phyloP scores from a whole-genome alignment of 1,140 invertebrate species.

The Tribolium castaneum region DNA sequence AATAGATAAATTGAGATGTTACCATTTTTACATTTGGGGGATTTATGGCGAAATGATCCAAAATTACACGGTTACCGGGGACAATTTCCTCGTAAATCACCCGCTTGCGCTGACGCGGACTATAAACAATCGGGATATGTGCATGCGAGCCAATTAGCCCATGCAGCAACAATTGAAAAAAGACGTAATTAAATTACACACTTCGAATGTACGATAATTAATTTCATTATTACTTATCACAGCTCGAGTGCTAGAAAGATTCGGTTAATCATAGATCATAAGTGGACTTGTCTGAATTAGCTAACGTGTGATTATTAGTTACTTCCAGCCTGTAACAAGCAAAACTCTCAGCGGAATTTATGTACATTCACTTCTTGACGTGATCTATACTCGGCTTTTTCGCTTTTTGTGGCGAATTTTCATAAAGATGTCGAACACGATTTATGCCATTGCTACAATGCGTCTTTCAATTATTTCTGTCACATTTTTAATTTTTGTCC shows the following conservation, averaged over 20 bases:
- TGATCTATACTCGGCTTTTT: neutral
- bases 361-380: neutral
- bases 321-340: neutral
- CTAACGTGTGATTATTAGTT: neutral
- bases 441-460: too few species aligned
- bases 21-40: constrained; percentile 42
- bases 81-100: neutral
- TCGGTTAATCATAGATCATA: constrained; percentile 4
- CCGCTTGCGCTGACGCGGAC: neutral
- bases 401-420: neutral
- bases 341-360: neutral
- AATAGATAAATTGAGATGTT: constrained; percentile 56
- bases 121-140: constrained; percentile 17
- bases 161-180: neutral
- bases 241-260: neutral
- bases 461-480: too few species aligned
- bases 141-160: neutral
- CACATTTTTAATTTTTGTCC: too few species aligned
- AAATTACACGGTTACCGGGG: neutral
- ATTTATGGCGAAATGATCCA: constrained; percentile 21
- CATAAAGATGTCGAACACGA: too few species aligned
- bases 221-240: constrained; percentile 3
- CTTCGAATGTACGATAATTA: constrained; percentile 2
- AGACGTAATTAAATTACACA: constrained; percentile 1
- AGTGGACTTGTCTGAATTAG: neutral